Evolutionary conservation across 2,797 vertebrate genomes (phyloP).

Genomic region (Chelonia mydas): DNA sequence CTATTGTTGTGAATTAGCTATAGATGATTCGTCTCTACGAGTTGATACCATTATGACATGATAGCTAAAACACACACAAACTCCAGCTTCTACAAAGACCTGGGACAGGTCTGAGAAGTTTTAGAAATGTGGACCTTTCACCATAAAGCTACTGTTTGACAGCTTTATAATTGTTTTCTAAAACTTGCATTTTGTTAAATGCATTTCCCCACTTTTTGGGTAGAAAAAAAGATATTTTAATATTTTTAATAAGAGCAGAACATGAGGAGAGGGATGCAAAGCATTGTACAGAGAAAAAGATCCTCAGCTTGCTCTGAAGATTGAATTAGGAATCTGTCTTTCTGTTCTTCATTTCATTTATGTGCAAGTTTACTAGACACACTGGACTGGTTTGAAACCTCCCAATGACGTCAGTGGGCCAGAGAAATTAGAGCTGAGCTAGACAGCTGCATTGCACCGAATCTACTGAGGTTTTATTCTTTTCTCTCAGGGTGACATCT

Average conservation of each 20-base stretch:
- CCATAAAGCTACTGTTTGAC: background rate
- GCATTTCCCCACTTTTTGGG: constrained; percentile 8
- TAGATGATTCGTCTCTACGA: rapidly evolving
- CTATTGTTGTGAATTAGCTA: background rate
- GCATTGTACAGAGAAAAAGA: constrained; percentile 21
- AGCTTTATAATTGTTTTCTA: background rate
- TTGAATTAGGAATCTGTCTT: constrained; percentile 44
- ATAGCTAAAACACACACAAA: background rate
- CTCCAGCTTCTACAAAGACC: background rate
- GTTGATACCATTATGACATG: background rate
- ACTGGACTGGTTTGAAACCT: constrained; percentile 74
- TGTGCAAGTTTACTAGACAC: constrained; percentile 61
- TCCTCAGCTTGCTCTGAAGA: background rate
- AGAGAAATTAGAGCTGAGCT: constrained; percentile 72
- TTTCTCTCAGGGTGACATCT: constrained; percentile 75
- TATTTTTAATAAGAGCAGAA: background rate
- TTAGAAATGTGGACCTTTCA: background rate
- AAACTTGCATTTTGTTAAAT: background rate
- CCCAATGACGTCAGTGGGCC: constrained; percentile 81
- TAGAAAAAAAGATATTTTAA: background rate
- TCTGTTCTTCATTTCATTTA: constrained; percentile 58
- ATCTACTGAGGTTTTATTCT: constrained; percentile 71
- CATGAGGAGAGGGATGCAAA: constrained; percentile 46
- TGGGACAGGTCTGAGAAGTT: constrained; percentile 10
- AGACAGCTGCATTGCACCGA: constrained; percentile 75